These are phyloP conservation scores for Belonocnema kinseyi DNA, from an alignment of 1,140 invertebrate species.

Conservation along the genomic window DNA sequence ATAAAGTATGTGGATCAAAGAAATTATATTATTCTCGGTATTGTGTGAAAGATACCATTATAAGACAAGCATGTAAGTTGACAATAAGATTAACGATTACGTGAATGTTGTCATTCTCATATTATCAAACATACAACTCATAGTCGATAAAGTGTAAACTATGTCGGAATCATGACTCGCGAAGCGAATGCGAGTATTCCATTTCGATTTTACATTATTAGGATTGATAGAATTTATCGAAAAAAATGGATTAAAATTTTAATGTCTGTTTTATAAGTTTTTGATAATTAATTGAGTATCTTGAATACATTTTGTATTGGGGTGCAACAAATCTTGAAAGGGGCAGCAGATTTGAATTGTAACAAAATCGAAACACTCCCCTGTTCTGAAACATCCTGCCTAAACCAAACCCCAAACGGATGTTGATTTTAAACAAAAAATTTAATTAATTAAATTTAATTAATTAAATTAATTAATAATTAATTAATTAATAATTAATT, in stretches of 20 bases:
- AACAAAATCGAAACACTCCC: conserved; percentile 8
- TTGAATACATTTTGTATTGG: no score
- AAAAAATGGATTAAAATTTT: no score
- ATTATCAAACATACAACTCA: conserved; percentile 6
- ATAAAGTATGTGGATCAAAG: no score
- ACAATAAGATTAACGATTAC: conserved; percentile 20
- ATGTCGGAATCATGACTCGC: neutral
- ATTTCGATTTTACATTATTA: neutral
- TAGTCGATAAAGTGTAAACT: neutral
- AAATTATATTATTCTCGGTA: no score
- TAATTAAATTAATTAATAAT: no score
- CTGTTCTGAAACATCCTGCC: conserved; percentile 3
- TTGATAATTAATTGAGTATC: no score
- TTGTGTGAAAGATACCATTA: no score
- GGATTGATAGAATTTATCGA: neutral
- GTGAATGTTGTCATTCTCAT: neutral
- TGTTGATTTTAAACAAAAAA: no score
- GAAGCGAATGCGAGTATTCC: neutral
- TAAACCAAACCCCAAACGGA: neutral
- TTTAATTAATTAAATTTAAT: no score
- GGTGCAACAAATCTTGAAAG: no score
- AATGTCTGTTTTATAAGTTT: no score
- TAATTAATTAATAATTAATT: no score
- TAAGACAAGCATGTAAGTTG: neutral
- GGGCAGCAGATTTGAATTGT: neutral